Conservation (phyloP, 2,113 vertebrate species). For the Eudyptes chrysolophus region DNA sequence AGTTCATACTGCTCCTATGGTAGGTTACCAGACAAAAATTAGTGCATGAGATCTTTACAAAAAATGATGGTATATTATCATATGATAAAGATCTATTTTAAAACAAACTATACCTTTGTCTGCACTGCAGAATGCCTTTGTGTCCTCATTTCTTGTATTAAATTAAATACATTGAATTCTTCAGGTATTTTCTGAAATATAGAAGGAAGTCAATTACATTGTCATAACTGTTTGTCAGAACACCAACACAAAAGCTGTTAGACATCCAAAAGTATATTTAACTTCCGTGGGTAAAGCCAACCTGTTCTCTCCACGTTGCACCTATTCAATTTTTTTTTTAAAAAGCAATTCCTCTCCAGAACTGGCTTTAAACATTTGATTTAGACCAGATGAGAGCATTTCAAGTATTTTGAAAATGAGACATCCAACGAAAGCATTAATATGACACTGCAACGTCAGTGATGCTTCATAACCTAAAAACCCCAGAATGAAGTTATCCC, state of each 20-base stretch:
- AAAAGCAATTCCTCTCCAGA: neutral
- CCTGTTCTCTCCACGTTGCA: neutral
- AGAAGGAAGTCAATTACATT: neutral
- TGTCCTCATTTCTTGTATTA: constrained; percentile 99
- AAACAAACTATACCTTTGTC: constrained; percentile 85
- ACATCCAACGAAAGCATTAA: neutral
- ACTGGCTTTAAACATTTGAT: neutral
- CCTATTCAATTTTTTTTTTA: neutral
- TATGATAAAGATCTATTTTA: neutral
- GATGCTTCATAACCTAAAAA: neutral
- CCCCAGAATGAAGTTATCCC: neutral
- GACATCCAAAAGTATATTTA: neutral
- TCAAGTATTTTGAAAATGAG: neutral
- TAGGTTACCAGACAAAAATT: neutral
- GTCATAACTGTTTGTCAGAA: neutral
- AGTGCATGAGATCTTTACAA: neutral
- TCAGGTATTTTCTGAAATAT: constrained; percentile 93
- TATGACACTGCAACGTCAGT: neutral
- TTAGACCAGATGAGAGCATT: neutral
- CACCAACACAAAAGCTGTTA: neutral
- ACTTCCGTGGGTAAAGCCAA: neutral
- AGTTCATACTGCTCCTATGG: constrained; percentile 95
- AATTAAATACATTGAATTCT: constrained; percentile 94
- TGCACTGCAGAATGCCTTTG: constrained; percentile 98
- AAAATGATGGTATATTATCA: neutral